A percentile compares a stretch with the other conserved stretches of the same genome.
phyloP scores from a whole-genome alignment of 2,888 invertebrate species.

The Crocallis elinguaria region DNA sequence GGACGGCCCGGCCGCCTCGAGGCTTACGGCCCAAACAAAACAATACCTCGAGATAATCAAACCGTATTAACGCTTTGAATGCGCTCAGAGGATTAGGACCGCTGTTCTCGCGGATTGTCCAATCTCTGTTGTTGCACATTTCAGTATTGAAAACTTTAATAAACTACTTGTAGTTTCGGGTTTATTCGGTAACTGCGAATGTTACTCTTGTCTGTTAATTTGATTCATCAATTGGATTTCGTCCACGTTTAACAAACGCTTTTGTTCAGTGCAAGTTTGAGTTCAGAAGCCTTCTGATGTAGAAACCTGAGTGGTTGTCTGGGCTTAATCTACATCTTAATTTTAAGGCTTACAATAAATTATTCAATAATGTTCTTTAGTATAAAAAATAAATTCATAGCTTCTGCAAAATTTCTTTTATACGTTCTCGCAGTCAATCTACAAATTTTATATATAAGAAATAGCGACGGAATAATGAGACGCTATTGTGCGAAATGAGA shows the following conservation, averaged over 20 bases:
- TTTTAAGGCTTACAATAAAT: slow-evolving; percentile 15
- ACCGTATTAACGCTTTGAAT: slow-evolving; percentile 55
- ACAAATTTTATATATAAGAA: no score
- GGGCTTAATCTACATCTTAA: slow-evolving; percentile 16
- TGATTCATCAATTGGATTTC: slow-evolving; percentile 6
- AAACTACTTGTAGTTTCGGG: slow-evolving; percentile 10
- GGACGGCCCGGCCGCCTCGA: slow-evolving; percentile 47
- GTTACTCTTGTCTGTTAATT: slow-evolving; percentile 14
- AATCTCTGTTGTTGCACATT: slow-evolving; percentile 30
- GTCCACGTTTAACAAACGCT: neutral
- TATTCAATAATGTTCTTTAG: neutral
- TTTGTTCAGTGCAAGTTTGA: slow-evolving; percentile 1
- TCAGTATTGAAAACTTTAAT: slow-evolving; percentile 9
- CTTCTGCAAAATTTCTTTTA: slow-evolving; percentile 3
- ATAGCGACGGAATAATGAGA: slow-evolving; percentile 1
- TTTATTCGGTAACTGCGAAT: slow-evolving; percentile 3
- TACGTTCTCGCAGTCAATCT: no score
- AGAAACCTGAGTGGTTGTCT: slow-evolving; percentile 15
- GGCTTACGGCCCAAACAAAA: slow-evolving; percentile 43
- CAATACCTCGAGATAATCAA: slow-evolving; percentile 55
- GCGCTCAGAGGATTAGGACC: slow-evolving; percentile 45
- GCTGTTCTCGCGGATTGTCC: slow-evolving; percentile 28
- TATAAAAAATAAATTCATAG: neutral
- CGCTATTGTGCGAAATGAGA: slow-evolving; percentile 20
- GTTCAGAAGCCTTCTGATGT: slow-evolving; percentile 14